Conservation (phyloP, 2,113 vertebrate genomes). For the Brienomyrus brachyistius region DNA sequence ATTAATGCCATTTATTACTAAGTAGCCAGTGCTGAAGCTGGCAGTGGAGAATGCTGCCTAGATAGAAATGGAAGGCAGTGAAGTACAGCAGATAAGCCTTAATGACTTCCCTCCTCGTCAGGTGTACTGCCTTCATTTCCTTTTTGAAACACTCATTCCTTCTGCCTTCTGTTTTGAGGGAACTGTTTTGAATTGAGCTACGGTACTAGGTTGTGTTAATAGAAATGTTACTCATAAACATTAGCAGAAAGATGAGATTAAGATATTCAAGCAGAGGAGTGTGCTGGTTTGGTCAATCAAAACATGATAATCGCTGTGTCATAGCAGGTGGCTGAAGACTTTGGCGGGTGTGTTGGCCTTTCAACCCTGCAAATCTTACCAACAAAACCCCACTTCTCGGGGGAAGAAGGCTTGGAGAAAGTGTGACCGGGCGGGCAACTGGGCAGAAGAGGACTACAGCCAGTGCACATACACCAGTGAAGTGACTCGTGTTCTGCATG, state of each 20-base stretch:
- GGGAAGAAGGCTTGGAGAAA: constrained; percentile 77
- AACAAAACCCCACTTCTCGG: constrained; percentile 39
- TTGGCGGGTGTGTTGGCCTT: constrained; percentile 74
- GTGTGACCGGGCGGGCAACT: constrained; percentile 70
- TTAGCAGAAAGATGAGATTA: not conserved
- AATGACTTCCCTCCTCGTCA: not conserved
- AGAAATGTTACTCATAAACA: not conserved
- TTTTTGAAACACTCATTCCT: not conserved
- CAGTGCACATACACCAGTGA: constrained; percentile 77
- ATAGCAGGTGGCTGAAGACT: constrained; percentile 79
- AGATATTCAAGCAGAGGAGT: not conserved
- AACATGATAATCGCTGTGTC: constrained; percentile 1
- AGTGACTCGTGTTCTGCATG: constrained; percentile 74
- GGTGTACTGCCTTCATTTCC: not conserved
- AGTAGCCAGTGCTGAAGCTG: constrained; percentile 34
- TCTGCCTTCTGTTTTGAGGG: not conserved
- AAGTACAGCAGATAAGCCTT: constrained; percentile 22
- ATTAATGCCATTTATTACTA: constrained; percentile 56
- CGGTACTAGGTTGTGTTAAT: not conserved
- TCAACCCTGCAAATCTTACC: constrained; percentile 63
- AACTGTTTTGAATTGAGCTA: not conserved
- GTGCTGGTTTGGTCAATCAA: not conserved
- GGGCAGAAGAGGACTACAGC: constrained; percentile 80
- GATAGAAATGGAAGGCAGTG: not conserved
- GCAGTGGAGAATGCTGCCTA: constrained; percentile 2